Base-by-base conservation (phyloP, 2,113 vertebrate genomes). In the Apodemus speciosus region DNA sequence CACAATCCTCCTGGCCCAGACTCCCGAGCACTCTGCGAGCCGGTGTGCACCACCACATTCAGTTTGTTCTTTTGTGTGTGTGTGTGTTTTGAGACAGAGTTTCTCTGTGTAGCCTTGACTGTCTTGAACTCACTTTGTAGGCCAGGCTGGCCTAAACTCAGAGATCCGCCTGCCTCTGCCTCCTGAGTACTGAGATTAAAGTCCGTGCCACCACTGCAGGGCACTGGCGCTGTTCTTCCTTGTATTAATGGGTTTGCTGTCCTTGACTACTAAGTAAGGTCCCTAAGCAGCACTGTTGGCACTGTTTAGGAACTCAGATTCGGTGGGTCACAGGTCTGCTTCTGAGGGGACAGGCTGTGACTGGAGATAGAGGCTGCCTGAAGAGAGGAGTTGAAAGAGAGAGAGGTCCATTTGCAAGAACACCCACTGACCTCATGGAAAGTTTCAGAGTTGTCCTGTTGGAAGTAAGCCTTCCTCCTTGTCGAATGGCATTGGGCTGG, bases 251-350 rank as follows among this genome's bases (percentile, higher is more conserved):
- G 32, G 68, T 88, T 79, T 90, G 9, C 32, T 90, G n/a, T 69
- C 62, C 9, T 18, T n/a, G 80, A 58, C 15, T 88, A 80, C 79
- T 88, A 64, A 85, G 81, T 73, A 40, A 32, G 46, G 46, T 38
- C 23, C 30, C 16, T 81, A 64, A 84, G 27, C 68, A 81, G 80
- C 58, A 85, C 5, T 66, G n/a, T 75, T 56, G 53, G 6, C 40
- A 7, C 32, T 15, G 6, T 43, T 76, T 51, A 64, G 21, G 84
- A 95, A 94, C 86, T 71, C 46, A 40, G 87, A 40, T 58, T 77
- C 56, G 10, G 9, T 51, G 18, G 71, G 58, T 73, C 77, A 72
- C 25, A 51, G 9, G 27, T 92, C 38, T 27, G 46, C 25, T 91
- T 95, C 16, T 4, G 66, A 81, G 40, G 69, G 81, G 53, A 16